Evolutionary conservation across 2,797 vertebrate genomes (phyloP), one percentile per base, ranked within the genome.

Genomic region (Naso thynnoides): DNA sequence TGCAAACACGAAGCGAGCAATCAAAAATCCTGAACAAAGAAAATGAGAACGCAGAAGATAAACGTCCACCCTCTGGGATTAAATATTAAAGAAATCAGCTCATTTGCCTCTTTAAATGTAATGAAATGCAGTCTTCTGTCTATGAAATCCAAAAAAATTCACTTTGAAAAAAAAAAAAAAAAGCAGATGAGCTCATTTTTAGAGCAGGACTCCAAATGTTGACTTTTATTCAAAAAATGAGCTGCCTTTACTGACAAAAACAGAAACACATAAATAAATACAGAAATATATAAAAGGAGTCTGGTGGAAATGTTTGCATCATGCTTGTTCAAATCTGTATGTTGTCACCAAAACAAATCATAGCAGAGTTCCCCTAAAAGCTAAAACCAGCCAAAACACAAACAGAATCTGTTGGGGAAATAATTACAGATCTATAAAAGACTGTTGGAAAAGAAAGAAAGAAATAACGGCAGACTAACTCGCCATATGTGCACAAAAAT

Each of bases 1-100:
- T 15, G 44, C 74, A 84, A 79, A 77, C 70, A 70, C 47, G 2
- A 8, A 71, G 70, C 8, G 19, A 48, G 63, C 67, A 23, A 56
- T 57, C 38, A 56, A 26, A 76, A 77, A 61, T 62, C 60, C 67
- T 2, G 59, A 72, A 79, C 69, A 81, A 84, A 65, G 78, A 59
- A 21, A 19, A 13, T 14, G 52, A 77, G 42, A 48, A 27, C 41
- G 8, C 52, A 6, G 62, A 38, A 39, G 48, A 60, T 52, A 42
- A 70, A 82, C 26, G n/a, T 13, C 60, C 53, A 31, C 70, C 78
- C 65, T 74, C 56, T 13, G 29, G 62, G 54, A 31, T 73, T 81
- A 78, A 70, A 70, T 38, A 70, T 63, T 39, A 55, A 63, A 71
- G 53, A 64, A 23, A 64, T 13, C 23, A 16, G 33, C 8, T 18